Conservation (phyloP, 2,888 invertebrate genomes). For the Tiliacea aurago region DNA sequence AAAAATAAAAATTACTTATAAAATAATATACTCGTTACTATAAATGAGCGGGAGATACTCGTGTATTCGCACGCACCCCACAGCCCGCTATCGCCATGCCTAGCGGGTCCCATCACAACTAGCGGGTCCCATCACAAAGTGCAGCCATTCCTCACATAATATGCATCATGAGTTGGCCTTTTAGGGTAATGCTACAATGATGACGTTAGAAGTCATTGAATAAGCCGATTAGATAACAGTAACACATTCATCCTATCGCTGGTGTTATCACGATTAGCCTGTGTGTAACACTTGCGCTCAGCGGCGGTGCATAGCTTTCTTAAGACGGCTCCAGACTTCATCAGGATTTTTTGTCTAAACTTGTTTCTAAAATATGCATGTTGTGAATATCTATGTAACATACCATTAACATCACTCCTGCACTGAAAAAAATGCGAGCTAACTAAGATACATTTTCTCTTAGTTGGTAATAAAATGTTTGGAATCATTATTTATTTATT, state of each 20-base stretch:
- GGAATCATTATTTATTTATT: too few species aligned
- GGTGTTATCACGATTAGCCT: not conserved
- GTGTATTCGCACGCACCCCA: too few species aligned
- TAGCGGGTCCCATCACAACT: too few species aligned
- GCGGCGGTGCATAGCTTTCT: slow-evolving; percentile 1
- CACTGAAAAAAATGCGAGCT: too few species aligned
- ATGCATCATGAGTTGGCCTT: not conserved
- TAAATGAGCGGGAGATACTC: too few species aligned
- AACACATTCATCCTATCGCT: slow-evolving; percentile 7
- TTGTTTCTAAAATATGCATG: not conserved
- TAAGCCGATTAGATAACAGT: slow-evolving; percentile 5
- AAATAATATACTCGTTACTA: too few species aligned
- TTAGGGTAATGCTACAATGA: not conserved
- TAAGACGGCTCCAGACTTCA: not conserved
- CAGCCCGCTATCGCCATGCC: too few species aligned
- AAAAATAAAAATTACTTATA: too few species aligned
- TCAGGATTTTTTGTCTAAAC: not conserved
- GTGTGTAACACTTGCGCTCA: not conserved
- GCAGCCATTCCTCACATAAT: not conserved
- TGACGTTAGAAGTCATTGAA: slow-evolving; percentile 13
- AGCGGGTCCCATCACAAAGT: too few species aligned
- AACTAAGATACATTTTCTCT: too few species aligned
- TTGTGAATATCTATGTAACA: not conserved
- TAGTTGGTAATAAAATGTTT: too few species aligned
- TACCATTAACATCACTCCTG: not conserved